Conservation (phyloP, 2,797 vertebrate species). For the Syndactyla subalaris region DNA sequence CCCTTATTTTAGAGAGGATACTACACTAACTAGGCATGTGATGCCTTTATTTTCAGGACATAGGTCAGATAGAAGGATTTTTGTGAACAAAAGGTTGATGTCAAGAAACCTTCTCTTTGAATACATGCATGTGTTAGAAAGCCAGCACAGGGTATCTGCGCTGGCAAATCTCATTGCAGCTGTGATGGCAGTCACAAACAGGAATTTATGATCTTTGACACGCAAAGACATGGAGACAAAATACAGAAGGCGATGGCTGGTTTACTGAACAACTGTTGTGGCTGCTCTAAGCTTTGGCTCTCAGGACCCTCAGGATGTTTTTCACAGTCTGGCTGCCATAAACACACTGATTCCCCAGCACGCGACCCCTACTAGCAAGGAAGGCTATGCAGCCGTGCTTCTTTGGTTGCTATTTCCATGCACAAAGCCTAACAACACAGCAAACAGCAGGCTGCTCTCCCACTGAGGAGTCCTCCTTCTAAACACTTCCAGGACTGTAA, state of each 20-base stretch:
- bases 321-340: not conserved
- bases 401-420: accelerated
- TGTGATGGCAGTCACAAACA: not conserved
- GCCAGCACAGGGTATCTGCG: not conserved
- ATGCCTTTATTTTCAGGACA: not conserved
- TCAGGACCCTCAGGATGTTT: not conserved
- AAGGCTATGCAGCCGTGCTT: not conserved
- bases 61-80: not conserved
- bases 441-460: not conserved
- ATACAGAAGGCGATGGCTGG: not conserved
- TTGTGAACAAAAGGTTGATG: slow-evolving; percentile 16
- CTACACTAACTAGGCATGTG: not conserved
- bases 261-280: not conserved
- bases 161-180: not conserved
- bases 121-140: not conserved
- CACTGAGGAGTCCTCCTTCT: not conserved
- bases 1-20: not conserved
- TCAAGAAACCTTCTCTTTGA: slow-evolving; percentile 42
- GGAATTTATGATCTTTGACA: slow-evolving; percentile 37
- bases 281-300: not conserved
- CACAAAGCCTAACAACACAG: not conserved
- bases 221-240: not conserved
- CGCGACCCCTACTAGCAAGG: not conserved
- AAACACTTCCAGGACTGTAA: not conserved
- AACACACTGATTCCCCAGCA: not conserved